Base-by-base conservation (phyloP, 2,888 invertebrate genomes). In the Xylocampa areola region DNA sequence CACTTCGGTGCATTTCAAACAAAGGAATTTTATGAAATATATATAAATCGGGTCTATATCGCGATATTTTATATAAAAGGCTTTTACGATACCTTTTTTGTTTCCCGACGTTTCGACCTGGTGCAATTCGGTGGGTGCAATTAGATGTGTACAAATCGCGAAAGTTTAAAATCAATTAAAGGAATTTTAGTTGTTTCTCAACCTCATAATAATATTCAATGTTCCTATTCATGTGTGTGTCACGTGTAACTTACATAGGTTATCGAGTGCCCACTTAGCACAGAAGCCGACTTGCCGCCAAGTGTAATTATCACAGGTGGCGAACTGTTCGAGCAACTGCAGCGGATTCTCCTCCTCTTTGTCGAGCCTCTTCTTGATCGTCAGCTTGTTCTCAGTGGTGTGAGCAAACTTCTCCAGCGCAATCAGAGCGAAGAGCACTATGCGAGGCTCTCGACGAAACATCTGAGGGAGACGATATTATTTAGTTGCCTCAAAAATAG, bases 331-430 rank as follows among this genome's bases (percentile, higher is more conserved):
- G 64, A 98, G 89, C 27, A 89, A 87, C 58, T 96, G 77, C 44
- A 98, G 90, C 0, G 97, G 97, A 86, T 97, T 96, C 25, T 94
- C 92, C 1, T 48, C 29, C 63, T 95, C 94, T 40, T 88, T 82
- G 62, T 95, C 92, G 51, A 98, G 90, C 55, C 95, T 94, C 76
- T 95, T 95, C 76, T 96, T 95, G 61, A 98, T 97, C 1, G 96
- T 96, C 67, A 96, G 86, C 91, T 98, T 98, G 89, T 98, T 98
- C 86, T 98, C 98, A 85, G 97, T 97, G 59, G 98, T 98, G 90
- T 97, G 97, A 55, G 98, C 97, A 90, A 98, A 98, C 86, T 98
- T 98, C 88, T 98, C 98, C 79, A 98, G 89, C 16, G 98, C 98
- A 79, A 98, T 97, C 64, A 98, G 88, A 23, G 98, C 97, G 90